These are phyloP conservation scores for Rhagologus leucostigma DNA, from an alignment of 2,113 vertebrate genomes.

Conservation along the genomic window DNA sequence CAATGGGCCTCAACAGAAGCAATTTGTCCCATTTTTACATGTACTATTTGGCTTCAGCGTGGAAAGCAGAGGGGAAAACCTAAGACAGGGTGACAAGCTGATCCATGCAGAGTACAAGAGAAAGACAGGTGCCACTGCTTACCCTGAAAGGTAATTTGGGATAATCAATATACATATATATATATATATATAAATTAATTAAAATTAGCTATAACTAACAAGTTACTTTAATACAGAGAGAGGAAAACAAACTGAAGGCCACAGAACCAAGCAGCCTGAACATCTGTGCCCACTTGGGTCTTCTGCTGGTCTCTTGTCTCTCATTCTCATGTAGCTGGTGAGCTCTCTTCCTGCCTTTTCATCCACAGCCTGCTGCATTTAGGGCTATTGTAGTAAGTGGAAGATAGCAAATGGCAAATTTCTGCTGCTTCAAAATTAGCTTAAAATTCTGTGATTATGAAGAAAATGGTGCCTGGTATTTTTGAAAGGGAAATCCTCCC, in stretches of 20 bases:
- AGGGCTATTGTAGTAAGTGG: not conserved
- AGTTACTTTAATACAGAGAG: not conserved
- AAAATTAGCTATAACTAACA: not conserved
- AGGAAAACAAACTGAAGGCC: not conserved
- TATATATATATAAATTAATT: not conserved
- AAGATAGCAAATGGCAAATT: not conserved
- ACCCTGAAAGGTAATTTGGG: not conserved
- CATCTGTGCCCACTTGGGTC: not conserved
- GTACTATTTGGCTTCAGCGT: not conserved
- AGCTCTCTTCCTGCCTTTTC: not conserved
- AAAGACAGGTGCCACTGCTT: not conserved
- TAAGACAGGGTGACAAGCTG: not conserved
- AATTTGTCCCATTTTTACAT: not conserved
- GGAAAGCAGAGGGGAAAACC: not conserved
- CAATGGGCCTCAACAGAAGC: fast-evolving
- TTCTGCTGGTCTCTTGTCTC: not conserved
- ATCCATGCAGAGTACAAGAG: not conserved
- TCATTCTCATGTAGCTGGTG: not conserved
- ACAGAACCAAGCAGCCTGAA: not conserved
- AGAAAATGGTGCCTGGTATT: not conserved
- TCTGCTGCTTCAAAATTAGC: not conserved
- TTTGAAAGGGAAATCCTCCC: not conserved
- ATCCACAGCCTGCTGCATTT: not conserved
- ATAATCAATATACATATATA: not conserved
- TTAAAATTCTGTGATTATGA: not conserved